Percentiles rank a stretch among this genome's conserved stretches.
These are phyloP conservation scores for Pempheris klunzingeri DNA, from an alignment of 2,797 vertebrate species.

Conservation along the genomic window DNA sequence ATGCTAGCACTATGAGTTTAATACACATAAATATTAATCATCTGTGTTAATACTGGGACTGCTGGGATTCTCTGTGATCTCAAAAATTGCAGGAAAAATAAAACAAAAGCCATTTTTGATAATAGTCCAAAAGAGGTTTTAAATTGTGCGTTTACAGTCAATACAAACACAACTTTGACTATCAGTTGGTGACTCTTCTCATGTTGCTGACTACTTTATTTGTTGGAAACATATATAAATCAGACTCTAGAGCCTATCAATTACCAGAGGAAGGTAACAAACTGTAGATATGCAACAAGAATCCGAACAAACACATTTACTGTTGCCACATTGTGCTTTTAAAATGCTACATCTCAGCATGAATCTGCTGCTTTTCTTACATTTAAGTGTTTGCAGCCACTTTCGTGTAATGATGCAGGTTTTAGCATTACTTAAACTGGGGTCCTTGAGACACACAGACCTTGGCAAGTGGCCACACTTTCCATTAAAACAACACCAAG, in stretches of 20 bases:
- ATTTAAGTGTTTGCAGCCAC: constrained; percentile 55
- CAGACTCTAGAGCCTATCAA: neutral
- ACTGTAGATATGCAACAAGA: neutral
- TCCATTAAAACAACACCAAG: constrained; percentile 82
- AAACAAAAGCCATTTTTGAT: neutral
- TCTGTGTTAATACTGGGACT: neutral
- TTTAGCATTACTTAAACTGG: constrained; percentile 75
- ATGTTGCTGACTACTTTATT: neutral
- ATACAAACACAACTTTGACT: neutral
- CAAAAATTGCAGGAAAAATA: neutral
- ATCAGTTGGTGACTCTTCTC: neutral
- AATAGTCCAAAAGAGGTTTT: neutral
- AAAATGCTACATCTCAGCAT: constrained; percentile 64
- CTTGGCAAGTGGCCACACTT: constrained; percentile 73
- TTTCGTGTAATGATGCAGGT: constrained; percentile 49
- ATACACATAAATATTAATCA: neutral
- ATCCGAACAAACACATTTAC: neutral
- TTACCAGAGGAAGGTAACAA: neutral
- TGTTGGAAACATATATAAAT: neutral
- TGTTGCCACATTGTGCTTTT: constrained; percentile 21
- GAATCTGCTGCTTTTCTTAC: constrained; percentile 36
- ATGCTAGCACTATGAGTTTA: neutral
- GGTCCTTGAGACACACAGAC: constrained; percentile 68
- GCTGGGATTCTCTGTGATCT: neutral
- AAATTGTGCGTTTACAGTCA: neutral